Base-by-base conservation (phyloP, 2,113 vertebrate species). In the Smithornis capensis region DNA sequence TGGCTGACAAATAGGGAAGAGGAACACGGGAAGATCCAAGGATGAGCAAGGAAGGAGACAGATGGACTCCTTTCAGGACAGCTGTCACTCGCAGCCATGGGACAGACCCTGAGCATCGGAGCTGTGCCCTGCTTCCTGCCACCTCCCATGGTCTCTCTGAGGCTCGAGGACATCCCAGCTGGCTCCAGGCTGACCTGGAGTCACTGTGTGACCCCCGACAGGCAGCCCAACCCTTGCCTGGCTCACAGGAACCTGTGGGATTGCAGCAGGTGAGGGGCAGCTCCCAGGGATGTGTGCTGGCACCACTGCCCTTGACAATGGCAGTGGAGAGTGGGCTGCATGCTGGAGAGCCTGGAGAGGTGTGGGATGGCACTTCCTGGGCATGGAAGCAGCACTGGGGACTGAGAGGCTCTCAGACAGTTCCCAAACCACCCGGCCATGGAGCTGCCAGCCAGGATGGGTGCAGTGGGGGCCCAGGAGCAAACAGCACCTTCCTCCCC, bases 311-410 rank as follows among this genome's bases (percentile, higher is more conserved):
- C n/a, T n/a, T n/a, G n/a, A n/a, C n/a, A n/a, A n/a, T n/a, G n/a
- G n/a, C n/a, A n/a, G n/a, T n/a, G n/a, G n/a, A n/a, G n/a, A n/a
- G n/a, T n/a, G n/a, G n/a, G n/a, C n/a, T 67, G 73, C 63, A 31
- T 5, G 13, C 59, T 31, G 37, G 28, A 70, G 50, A 35, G 33
- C 0, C 1, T 13, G 15, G 22, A 80, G 29, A n/a, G 38, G 22
- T 0, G 6, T 7, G 13, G 37, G 35, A 55, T 0, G 4, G 40
- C n/a, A 65, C 13, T 29, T 89, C 29, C 23, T 2, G 4, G 29
- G 28, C 35, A 28, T 0, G 3, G 52, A 14, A 25, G 59, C 37
- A 52, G 44, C 27, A 50, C 37, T 5, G 7, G 12, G 5, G 27
- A 45, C 25, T n/a, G 52, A 65, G 68, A 45, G 9, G 16, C 25